Percentiles rank a stretch among this genome's conserved stretches.
phyloP scores from a whole-genome alignment of 2,888 invertebrate genomes.

The Eilema sororculum region DNA sequence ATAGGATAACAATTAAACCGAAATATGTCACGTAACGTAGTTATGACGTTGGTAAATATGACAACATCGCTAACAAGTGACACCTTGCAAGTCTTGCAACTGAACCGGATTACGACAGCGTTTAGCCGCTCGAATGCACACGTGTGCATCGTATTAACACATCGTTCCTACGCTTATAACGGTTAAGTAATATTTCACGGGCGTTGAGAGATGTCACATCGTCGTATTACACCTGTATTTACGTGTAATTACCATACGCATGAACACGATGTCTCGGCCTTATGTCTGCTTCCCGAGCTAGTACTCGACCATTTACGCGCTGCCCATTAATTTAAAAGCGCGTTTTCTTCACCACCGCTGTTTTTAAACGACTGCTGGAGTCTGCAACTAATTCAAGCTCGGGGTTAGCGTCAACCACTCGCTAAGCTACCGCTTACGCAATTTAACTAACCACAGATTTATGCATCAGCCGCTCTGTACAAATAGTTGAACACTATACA shows the following conservation, averaged over 20 bases:
- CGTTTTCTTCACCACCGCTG: constrained; percentile 72
- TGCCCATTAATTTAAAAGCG: constrained; percentile 77
- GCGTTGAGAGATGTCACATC: constrained; percentile 30
- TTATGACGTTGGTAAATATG: constrained; percentile 36
- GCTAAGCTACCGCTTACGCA: constrained; percentile 58
- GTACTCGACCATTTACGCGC: constrained; percentile 45
- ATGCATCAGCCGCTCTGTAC: constrained; percentile 56
- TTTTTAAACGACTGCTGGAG: constrained; percentile 67
- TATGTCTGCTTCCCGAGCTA: constrained; percentile 53
- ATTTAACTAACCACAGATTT: constrained; percentile 68
- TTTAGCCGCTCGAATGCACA: constrained; percentile 40
- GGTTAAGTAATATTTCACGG: constrained; percentile 59
- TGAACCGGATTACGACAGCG: constrained; percentile 46
- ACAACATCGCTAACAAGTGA: constrained; percentile 40
- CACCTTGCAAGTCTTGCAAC: constrained; percentile 40
- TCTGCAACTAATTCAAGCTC: constrained; percentile 68
- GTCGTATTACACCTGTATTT: constrained; percentile 61
- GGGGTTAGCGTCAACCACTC: constrained; percentile 43
- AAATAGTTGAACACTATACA: constrained; percentile 47
- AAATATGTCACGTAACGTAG: constrained; percentile 16
- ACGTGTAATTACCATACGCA: constrained; percentile 69
- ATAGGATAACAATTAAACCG: not conserved
- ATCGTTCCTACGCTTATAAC: constrained; percentile 42
- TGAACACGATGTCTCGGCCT: constrained; percentile 66
- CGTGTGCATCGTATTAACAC: constrained; percentile 48